These are phyloP conservation scores for Drosophila arizonae DNA, from an alignment of 1,140 invertebrate genomes.

Conservation along the genomic window DNA sequence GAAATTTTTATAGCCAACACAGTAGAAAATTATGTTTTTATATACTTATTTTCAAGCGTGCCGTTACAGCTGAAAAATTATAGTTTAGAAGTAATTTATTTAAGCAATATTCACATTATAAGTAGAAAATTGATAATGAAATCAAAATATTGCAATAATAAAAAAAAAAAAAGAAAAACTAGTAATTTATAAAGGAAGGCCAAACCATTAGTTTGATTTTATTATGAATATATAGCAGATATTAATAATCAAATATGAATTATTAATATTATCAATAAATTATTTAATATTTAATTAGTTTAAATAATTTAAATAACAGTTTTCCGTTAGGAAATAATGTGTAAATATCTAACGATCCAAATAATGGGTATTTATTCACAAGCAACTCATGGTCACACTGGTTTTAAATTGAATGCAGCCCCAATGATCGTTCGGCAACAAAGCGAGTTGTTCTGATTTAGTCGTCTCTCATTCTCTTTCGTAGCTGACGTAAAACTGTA, in stretches of 20 bases:
- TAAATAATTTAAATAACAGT: background rate
- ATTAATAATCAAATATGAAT: too few relatives aligned
- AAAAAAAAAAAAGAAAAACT: background rate
- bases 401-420: slow-evolving; percentile 4
- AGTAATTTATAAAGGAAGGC: too few relatives aligned
- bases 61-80: too few relatives aligned
- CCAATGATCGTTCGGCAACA: slow-evolving; percentile 15
- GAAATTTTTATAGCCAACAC: background rate
- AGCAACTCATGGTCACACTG: slow-evolving; percentile 6
- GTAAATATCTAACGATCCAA: background rate
- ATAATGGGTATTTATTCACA: background rate
- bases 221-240: too few relatives aligned
- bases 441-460: slow-evolving; percentile 1
- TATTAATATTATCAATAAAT: too few relatives aligned
- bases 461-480: slow-evolving; percentile 1
- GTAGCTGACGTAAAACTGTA: background rate
- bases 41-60: too few relatives aligned
- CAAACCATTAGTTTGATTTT: too few relatives aligned
- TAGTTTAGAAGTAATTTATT: too few relatives aligned
- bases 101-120: too few relatives aligned
- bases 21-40: too few relatives aligned
- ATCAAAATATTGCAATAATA: background rate
- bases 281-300: too few relatives aligned
- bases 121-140: too few relatives aligned
- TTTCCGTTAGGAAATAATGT: background rate